Percentiles rank a stretch among this genome's conserved stretches.
These are phyloP conservation scores for Zaprionus taronus DNA, from an alignment of 1,140 invertebrate species.

Conservation along the genomic window DNA sequence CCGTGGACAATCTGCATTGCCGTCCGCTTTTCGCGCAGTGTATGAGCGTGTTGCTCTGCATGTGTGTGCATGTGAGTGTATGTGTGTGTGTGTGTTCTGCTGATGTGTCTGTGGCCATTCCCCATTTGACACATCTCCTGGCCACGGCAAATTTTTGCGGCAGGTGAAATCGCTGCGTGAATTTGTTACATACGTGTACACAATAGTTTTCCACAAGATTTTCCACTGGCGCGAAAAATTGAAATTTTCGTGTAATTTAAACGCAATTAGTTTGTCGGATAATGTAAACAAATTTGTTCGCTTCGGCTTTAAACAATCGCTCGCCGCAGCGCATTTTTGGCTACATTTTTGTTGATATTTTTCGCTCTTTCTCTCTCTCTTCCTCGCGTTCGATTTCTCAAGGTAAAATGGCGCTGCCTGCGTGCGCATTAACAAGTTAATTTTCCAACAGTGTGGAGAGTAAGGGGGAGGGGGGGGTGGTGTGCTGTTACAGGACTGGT, in stretches of 20 bases:
- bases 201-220: slow-evolving; percentile 20
- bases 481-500: slow-evolving; percentile 21
- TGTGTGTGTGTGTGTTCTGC: not conserved
- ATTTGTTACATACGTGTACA: slow-evolving; percentile 15
- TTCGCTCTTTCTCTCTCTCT: slow-evolving; percentile 25
- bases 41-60: slow-evolving; percentile 4
- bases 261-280: slow-evolving; percentile 68
- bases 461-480: not conserved
- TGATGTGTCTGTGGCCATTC: not conserved
- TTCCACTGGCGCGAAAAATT: slow-evolving; percentile 34
- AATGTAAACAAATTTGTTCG: slow-evolving; percentile 66
- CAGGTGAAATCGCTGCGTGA: slow-evolving; percentile 31
- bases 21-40: slow-evolving; percentile 8
- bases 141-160: not conserved
- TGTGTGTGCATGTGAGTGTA: not conserved
- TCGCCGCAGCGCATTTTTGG: slow-evolving; percentile 23
- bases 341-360: slow-evolving; percentile 52
- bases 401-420: slow-evolving; percentile 55
- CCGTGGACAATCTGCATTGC: slow-evolving; percentile 26
- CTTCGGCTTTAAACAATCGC: slow-evolving; percentile 39
- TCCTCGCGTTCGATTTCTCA: slow-evolving; percentile 39
- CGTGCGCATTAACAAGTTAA: slow-evolving; percentile 55
- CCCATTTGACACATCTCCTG: slow-evolving; percentile 23
- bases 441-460: slow-evolving; percentile 10
- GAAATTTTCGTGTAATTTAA: slow-evolving; percentile 68